Evolutionary conservation across 2,113 vertebrate species (phyloP), one percentile per base, ranked within the genome.

Genomic region (Salminus brasiliensis): DNA sequence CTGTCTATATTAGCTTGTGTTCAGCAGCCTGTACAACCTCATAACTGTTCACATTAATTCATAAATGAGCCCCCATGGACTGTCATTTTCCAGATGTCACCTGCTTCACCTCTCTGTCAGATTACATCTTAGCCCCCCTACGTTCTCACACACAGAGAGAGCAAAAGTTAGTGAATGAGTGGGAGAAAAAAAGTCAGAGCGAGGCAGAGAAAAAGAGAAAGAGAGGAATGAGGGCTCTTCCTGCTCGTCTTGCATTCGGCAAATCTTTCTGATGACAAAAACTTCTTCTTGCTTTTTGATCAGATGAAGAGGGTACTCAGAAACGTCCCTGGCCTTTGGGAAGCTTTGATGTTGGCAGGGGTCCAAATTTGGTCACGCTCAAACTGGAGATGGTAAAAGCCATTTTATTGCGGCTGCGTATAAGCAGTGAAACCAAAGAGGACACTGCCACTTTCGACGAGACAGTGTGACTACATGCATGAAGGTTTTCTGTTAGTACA

Each of bases 301-400:
- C 70, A 15, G 80, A 71, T 47, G 74, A 49, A 79, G 60, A 60
- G 74, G 81, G 81, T 36, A 25, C 32, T 79, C 47, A 27, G 32
- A 74, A 65, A 65, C 23, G 34, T 85, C 74, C 76, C 68, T 25
- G 72, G 72, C 76, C 79, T 74, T 74, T 10, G 0, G 79, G n/a
- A 63, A 75, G 86, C 81, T 92, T 91, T 91, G 89, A 91, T 91
- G 88, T 68, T 87, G 72, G 81, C 73, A 29, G 90, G 89, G 77
- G 81, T 83, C 84, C 74, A 5, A 72, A 83, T 88, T 76, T 81
- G 83, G 85, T 85, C 87, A 87, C 53, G 75, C 73, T 89, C 87
- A 88, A 89, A 91, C 87, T 85, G 82, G 78, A 89, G 86, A 89
- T 89, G 83, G 88, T 91, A 91, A 91, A 92, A 91, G 85, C 70